phyloP scores from a whole-genome alignment of 2,888 invertebrate species.

The Osedax fenrisi region DNA sequence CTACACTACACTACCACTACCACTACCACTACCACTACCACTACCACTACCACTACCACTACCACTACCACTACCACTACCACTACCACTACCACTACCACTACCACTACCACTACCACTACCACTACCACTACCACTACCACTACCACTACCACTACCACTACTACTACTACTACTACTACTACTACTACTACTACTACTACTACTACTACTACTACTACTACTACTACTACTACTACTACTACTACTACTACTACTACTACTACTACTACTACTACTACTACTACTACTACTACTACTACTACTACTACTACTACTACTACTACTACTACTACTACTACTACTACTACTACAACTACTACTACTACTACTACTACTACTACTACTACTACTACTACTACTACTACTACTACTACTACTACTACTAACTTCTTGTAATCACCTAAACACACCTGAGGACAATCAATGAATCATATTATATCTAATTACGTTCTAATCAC shows the following conservation, averaged over 20 bases:
- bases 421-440: too few species aligned
- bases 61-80: too few species aligned
- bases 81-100: too few species aligned
- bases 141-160: not conserved
- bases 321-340: not conserved
- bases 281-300: not conserved
- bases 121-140: too few species aligned
- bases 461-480: too few species aligned
- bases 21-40: too few species aligned
- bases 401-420: not conserved
- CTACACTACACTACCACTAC: too few species aligned
- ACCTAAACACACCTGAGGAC: too few species aligned
- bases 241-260: not conserved
- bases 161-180: not conserved
- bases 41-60: too few species aligned
- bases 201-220: not conserved
- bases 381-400: not conserved
- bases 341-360: not conserved
- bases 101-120: too few species aligned
- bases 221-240: not conserved
- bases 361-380: not conserved
- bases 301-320: not conserved
- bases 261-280: not conserved
- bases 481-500: too few species aligned
- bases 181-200: not conserved